Percentiles rank a stretch among this genome's conserved stretches.
These are phyloP conservation scores for Siderastrea siderea DNA, from an alignment of 92 coral and sea anemone genomes.

Conservation along the genomic window DNA sequence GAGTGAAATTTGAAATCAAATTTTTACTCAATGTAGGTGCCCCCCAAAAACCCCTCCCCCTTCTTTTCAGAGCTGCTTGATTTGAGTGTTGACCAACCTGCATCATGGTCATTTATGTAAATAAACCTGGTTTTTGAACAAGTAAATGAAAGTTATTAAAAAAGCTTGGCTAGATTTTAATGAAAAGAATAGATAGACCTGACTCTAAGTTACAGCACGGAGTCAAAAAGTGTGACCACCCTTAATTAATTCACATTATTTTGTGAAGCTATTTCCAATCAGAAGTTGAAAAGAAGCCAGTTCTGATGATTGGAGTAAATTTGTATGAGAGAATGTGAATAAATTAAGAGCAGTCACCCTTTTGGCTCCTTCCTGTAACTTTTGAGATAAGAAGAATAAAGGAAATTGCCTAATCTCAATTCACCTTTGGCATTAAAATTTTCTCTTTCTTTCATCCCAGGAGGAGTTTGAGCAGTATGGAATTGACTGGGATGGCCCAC, in stretches of 20 bases:
- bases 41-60: slow-evolving; percentile 18
- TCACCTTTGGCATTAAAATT: slow-evolving; percentile 8
- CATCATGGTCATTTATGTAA: slow-evolving; percentile 4
- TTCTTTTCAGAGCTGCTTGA: slow-evolving; percentile 13
- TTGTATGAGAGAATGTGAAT: slow-evolving; percentile 11
- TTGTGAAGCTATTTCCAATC: slow-evolving; percentile 11
- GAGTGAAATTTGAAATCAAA: slow-evolving; percentile 23
- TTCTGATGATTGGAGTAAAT: slow-evolving; percentile 34
- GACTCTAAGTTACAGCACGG: slow-evolving; percentile 21
- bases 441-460: slow-evolving; percentile 40
- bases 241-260: slow-evolving; percentile 13
- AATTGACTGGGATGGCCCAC: slow-evolving; percentile 74
- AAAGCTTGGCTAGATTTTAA: slow-evolving; percentile 25
- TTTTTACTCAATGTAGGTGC: slow-evolving; percentile 6
- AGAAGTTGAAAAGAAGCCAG: slow-evolving; percentile 9
- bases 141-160: slow-evolving; percentile 13
- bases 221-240: slow-evolving; percentile 14
- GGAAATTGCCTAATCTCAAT: not conserved
- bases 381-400: slow-evolving; percentile 18
- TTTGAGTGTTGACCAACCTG: not conserved
- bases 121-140: slow-evolving; percentile 16
- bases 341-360: slow-evolving; percentile 19
- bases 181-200: not conserved
- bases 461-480: slow-evolving; percentile 65
- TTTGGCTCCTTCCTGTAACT: slow-evolving; percentile 19